Evolutionary conservation across 1,140 invertebrate genomes (phyloP).

Genomic region (Steinernema feltiae): DNA sequence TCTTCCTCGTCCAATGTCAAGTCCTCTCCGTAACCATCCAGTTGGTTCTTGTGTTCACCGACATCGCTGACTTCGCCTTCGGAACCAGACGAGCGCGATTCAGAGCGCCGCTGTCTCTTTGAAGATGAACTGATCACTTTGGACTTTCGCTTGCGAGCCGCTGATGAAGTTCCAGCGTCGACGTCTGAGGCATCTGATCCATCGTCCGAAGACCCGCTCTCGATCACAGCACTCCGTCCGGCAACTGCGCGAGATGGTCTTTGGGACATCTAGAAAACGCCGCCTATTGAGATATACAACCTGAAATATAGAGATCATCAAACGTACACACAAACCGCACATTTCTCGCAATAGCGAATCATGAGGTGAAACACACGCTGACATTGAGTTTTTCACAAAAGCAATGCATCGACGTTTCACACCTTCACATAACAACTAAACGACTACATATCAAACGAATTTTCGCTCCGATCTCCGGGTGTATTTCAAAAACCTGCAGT

Average conservation of each 20-base stretch:
- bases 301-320: not conserved
- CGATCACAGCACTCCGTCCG: not conserved
- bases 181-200: conserved; percentile 3
- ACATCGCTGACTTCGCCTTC: conserved; percentile 60
- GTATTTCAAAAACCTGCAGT: not conserved
- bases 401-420: too few relatives aligned
- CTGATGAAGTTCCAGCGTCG: not conserved
- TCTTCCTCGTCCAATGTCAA: conserved; percentile 94
- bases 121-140: not conserved
- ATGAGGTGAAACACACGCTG: too few relatives aligned
- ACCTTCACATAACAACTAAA: too few relatives aligned
- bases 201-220: conserved; percentile 6
- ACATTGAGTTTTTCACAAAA: too few relatives aligned
- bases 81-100: conserved; percentile 58
- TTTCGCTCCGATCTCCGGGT: too few relatives aligned
- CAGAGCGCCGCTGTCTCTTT: not conserved
- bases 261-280: not conserved
- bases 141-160: not conserved
- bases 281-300: not conserved
- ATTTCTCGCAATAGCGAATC: too few relatives aligned
- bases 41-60: conserved; percentile 62
- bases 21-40: conserved; percentile 84
- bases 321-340: not conserved
- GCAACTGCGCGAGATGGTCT: not conserved
- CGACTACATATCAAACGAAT: too few relatives aligned